Percentiles rank a stretch among this genome's conserved stretches.
Evolutionary conservation across 2,888 invertebrate genomes (phyloP).

Genomic region (Elmis aenea): DNA sequence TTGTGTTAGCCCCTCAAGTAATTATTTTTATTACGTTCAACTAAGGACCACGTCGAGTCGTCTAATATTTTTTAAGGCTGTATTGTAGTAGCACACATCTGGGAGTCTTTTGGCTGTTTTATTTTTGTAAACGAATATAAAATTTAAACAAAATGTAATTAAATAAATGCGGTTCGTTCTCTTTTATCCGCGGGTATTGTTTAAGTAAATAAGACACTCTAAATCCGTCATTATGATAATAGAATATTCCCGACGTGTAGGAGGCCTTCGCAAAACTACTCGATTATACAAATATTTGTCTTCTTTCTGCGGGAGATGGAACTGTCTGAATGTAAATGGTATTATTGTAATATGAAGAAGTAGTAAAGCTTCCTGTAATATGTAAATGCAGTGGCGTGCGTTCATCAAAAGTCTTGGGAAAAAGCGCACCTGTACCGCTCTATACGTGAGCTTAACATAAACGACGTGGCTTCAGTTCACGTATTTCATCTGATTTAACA

Average conservation of each 20-base stretch:
- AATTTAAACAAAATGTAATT: neutral
- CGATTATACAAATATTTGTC: conserved; percentile 44
- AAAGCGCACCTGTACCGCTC: conserved; percentile 23
- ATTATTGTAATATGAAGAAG: conserved; percentile 42
- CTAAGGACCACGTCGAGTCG: no score
- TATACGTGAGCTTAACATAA: no score
- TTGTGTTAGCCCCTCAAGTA: no score
- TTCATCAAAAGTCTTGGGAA: conserved; percentile 25
- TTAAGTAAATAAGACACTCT: conserved; percentile 17
- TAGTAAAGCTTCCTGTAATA: conserved; percentile 35
- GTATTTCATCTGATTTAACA: no score
- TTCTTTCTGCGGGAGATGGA: conserved; percentile 38
- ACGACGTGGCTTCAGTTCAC: no score
- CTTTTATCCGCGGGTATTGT: neutral
- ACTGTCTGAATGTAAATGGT: conserved; percentile 40
- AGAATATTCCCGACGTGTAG: conserved; percentile 14
- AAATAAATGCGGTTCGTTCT: neutral
- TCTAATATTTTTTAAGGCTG: no score
- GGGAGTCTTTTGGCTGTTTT: no score
- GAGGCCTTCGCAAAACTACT: conserved; percentile 31
- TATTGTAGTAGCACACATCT: no score
- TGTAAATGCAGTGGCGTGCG: conserved; percentile 34
- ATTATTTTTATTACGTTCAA: no score
- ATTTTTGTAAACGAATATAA: no score
- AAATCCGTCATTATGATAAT: conserved; percentile 24